phyloP scores from a whole-genome alignment of 2,888 invertebrate species.

The Cactoblastis cactorum region DNA sequence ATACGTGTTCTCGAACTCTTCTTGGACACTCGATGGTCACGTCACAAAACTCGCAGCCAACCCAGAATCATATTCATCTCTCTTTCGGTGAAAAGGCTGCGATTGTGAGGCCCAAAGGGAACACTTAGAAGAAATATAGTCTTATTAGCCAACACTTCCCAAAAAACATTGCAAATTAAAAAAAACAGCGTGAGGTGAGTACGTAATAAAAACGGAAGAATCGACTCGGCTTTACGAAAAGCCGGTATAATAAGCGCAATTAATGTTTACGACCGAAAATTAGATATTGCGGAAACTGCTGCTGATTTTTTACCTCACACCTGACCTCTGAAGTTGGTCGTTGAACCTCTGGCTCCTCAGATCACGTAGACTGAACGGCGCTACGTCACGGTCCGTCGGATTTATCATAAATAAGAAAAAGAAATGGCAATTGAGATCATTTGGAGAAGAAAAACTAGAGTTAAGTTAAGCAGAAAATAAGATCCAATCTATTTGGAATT shows the following conservation, averaged over 20 bases:
- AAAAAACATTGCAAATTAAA: neutral
- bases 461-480: constrained; percentile 42
- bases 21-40: too few relatives aligned
- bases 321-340: constrained; percentile 58
- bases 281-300: constrained; percentile 56
- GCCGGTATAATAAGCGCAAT: constrained; percentile 49
- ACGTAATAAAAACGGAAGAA: constrained; percentile 14
- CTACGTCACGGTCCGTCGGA: constrained; percentile 44
- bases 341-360: constrained; percentile 54
- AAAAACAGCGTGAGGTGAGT: neutral
- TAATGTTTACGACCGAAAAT: constrained; percentile 63
- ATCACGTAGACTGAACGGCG: constrained; percentile 56
- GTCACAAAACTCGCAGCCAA: too few relatives aligned
- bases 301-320: constrained; percentile 47
- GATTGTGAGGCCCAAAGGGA: too few relatives aligned
- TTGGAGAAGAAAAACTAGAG: constrained; percentile 28
- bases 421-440: constrained; percentile 29
- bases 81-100: too few relatives aligned
- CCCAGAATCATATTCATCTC: too few relatives aligned
- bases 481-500: constrained; percentile 23
- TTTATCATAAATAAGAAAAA: constrained; percentile 25
- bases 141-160: neutral
- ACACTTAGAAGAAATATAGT: too few relatives aligned
- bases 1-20: too few relatives aligned
- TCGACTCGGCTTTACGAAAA: constrained; percentile 21